phyloP scores from a whole-genome alignment of 2,888 invertebrate genomes.

The Metalampra italica region DNA sequence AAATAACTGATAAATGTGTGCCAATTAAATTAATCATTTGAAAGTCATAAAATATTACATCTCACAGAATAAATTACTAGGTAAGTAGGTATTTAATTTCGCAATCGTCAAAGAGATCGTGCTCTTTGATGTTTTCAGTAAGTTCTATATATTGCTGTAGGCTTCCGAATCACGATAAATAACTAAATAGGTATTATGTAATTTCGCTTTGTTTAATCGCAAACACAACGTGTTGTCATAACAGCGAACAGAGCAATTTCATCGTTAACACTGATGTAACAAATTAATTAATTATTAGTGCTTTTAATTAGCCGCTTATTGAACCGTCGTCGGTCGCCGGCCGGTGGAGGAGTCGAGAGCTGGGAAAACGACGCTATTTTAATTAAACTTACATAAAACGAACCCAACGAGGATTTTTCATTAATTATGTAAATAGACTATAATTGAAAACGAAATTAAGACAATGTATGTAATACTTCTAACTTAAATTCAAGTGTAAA shows the following conservation, averaged over 20 bases:
- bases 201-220: constrained; percentile 3
- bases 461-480: not conserved
- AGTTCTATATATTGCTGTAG: not conserved
- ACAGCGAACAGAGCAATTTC: constrained; percentile 34
- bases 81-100: not conserved
- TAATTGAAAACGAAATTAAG: not conserved
- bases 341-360: not conserved
- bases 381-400: constrained; percentile 51
- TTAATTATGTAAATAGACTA: not conserved
- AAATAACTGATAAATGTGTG: too few species aligned
- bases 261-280: constrained; percentile 44
- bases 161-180: not conserved
- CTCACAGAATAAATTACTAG: not conserved
- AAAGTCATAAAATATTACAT: too few species aligned
- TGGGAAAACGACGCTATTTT: constrained; percentile 44
- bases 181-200: not conserved
- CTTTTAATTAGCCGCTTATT: constrained; percentile 63
- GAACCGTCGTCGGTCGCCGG: constrained; percentile 24
- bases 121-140: not conserved
- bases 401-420: not conserved
- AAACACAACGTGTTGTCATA: constrained; percentile 26
- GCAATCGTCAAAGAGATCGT: not conserved
- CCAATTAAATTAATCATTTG: too few species aligned
- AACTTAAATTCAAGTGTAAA: constrained; percentile 6
- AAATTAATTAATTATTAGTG: constrained; percentile 63